Evolutionary conservation across 2,113 vertebrate species (phyloP).

Genomic region (Salvelinus sp.): DNA sequence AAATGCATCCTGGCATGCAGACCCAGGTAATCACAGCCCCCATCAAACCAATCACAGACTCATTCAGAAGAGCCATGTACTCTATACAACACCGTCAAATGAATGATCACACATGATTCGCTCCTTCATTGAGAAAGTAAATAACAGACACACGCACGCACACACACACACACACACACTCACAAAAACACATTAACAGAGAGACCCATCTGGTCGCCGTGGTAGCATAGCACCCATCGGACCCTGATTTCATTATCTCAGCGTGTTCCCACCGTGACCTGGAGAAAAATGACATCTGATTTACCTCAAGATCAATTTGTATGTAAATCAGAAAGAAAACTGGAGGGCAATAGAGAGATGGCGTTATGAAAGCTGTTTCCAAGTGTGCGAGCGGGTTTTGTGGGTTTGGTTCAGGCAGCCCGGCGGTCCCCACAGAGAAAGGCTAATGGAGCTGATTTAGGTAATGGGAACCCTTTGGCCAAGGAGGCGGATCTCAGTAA

Average conservation of each 20-base stretch:
- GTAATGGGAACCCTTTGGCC: slow-evolving; percentile 69
- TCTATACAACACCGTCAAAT: slow-evolving; percentile 54
- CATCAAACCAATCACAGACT: slow-evolving; percentile 51
- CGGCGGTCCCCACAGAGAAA: slow-evolving; percentile 50
- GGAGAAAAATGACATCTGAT: slow-evolving; percentile 79
- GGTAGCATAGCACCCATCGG: slow-evolving; percentile 71
- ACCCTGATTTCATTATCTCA: slow-evolving; percentile 79
- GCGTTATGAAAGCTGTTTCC: slow-evolving; percentile 70
- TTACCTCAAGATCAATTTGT: slow-evolving; percentile 83
- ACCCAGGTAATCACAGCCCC: slow-evolving; percentile 43
- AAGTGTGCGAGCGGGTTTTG: slow-evolving; percentile 58
- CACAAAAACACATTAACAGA: slow-evolving; percentile 48
- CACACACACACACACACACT: slow-evolving; percentile 17
- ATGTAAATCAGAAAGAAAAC: slow-evolving; percentile 78
- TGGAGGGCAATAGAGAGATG: slow-evolving; percentile 65
- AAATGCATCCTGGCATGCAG: slow-evolving; percentile 15
- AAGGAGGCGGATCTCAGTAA: slow-evolving; percentile 12
- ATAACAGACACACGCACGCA: slow-evolving; percentile 30
- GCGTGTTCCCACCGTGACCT: slow-evolving; percentile 72
- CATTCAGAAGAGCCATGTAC: slow-evolving; percentile 47
- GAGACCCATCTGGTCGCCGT: slow-evolving; percentile 71
- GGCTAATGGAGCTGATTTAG: slow-evolving; percentile 75
- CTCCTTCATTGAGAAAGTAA: slow-evolving; percentile 14
- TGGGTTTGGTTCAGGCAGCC: slow-evolving; percentile 40
- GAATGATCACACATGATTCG: slow-evolving; percentile 65